These are phyloP conservation scores for Diphyllodes magnificus DNA, from an alignment of 2,113 vertebrate genomes.

Conservation along the genomic window DNA sequence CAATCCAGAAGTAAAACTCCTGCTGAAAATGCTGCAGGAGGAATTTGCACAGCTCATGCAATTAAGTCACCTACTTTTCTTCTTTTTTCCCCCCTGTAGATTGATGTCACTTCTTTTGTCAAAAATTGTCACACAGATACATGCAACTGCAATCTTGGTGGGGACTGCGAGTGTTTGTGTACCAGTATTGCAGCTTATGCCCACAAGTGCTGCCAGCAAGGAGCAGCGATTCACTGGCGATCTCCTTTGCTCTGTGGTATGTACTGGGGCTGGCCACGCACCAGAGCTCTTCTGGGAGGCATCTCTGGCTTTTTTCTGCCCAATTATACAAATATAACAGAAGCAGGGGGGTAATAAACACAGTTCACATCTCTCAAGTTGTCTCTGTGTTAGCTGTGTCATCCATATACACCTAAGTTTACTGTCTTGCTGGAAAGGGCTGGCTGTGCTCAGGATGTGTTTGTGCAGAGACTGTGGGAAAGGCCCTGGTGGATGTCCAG, in stretches of 20 bases:
- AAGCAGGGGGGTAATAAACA: background rate
- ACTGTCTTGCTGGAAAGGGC: background rate
- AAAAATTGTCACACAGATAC: constrained; percentile 97
- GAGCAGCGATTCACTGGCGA: constrained; percentile 86
- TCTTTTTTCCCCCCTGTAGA: constrained; percentile 63
- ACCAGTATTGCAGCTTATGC: constrained; percentile 93
- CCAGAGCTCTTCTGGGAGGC: background rate
- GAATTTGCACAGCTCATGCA: background rate
- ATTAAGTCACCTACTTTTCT: background rate
- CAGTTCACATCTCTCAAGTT: background rate
- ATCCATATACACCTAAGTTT: background rate
- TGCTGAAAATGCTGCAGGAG: background rate
- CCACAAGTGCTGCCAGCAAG: constrained; percentile 94
- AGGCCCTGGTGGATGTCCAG: background rate
- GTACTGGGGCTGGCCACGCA: constrained; percentile 9
- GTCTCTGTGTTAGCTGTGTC: background rate
- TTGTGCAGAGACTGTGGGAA: background rate
- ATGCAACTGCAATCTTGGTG: constrained; percentile 94
- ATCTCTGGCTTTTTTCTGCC: background rate
- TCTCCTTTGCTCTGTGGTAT: constrained; percentile 87
- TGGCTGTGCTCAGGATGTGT: background rate
- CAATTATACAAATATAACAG: background rate
- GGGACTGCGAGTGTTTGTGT: constrained; percentile 96
- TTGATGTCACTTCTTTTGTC: constrained; percentile 96
- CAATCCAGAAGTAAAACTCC: background rate